A percentile compares a stretch with the other conserved stretches of the same genome.
phyloP scores from a whole-genome alignment of 2,888 invertebrate genomes.

The Beris morrisii region DNA sequence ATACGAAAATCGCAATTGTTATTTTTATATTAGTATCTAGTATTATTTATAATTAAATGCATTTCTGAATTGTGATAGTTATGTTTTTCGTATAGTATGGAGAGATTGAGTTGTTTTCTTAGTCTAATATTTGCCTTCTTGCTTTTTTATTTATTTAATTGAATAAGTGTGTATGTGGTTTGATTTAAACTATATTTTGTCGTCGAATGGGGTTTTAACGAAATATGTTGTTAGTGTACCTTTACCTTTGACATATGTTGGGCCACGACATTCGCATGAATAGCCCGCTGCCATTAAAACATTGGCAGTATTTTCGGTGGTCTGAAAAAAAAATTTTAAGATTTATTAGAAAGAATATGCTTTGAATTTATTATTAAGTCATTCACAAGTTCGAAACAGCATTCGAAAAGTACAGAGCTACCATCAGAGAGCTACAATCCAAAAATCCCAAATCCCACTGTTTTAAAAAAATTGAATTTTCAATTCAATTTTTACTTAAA shows the following conservation, averaged over 20 bases:
- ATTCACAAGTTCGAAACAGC: not conserved
- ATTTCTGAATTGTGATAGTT: constrained; percentile 11
- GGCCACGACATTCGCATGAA: constrained; percentile 86
- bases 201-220: constrained; percentile 81
- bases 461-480: no score
- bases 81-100: not conserved
- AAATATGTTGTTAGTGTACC: constrained; percentile 88
- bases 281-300: constrained; percentile 84
- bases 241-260: constrained; percentile 94
- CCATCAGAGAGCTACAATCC: no score
- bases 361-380: not conserved
- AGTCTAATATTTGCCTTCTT: not conserved
- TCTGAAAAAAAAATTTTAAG: constrained; percentile 55
- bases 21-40: no score
- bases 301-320: constrained; percentile 80
- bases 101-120: constrained; percentile 10
- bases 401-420: not conserved
- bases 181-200: constrained; percentile 54
- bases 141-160: not conserved
- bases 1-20: no score
- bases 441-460: no score
- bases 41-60: constrained; percentile 9
- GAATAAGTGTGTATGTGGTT: not conserved
- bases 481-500: no score
- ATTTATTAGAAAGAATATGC: not conserved